A percentile compares a stretch with the other conserved stretches of the same genome.
Conservation (phyloP, 2,797 vertebrate genomes). For the Tauraco hartlaubi region DNA sequence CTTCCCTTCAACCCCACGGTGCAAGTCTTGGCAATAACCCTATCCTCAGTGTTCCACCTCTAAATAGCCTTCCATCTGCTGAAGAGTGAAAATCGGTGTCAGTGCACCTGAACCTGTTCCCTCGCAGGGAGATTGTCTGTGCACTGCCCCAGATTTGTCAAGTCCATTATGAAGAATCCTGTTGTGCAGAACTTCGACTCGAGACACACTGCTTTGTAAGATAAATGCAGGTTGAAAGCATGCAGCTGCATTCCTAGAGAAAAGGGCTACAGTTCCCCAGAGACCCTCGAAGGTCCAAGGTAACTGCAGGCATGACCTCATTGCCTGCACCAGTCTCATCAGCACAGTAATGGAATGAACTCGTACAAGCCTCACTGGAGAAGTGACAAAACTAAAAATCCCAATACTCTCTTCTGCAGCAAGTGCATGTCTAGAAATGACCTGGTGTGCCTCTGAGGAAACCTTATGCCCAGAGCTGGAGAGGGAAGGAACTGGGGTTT, state of each 20-base stretch:
- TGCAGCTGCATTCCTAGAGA: constrained; percentile 63
- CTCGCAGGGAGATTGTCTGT: constrained; percentile 55
- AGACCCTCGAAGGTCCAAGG: constrained; percentile 55
- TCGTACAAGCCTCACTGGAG: constrained; percentile 15
- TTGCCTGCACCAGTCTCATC: neutral
- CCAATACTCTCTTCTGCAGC: neutral
- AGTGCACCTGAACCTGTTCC: constrained; percentile 52
- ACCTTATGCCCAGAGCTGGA: neutral
- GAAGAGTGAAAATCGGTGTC: constrained; percentile 46
- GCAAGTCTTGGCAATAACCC: neutral
- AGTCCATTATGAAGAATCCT: constrained; percentile 66
- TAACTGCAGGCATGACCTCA: constrained; percentile 41
- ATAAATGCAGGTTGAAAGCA: constrained; percentile 45
- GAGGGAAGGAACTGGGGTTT: neutral
- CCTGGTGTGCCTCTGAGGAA: neutral
- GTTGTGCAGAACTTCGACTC: constrained; percentile 35
- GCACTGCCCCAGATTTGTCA: constrained; percentile 72
- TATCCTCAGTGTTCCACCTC: constrained; percentile 25
- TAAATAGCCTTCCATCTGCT: constrained; percentile 68
- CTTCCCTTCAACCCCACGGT: neutral
- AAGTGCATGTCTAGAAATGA: neutral
- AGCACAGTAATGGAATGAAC: neutral
- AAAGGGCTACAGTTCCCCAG: constrained; percentile 44
- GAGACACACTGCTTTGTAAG: constrained; percentile 32
- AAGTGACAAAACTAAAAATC: constrained; percentile 1